Evolutionary conservation across 2,797 vertebrate species (phyloP), one percentile per base, ranked within the genome.

Genomic region (Pampus argenteus): DNA sequence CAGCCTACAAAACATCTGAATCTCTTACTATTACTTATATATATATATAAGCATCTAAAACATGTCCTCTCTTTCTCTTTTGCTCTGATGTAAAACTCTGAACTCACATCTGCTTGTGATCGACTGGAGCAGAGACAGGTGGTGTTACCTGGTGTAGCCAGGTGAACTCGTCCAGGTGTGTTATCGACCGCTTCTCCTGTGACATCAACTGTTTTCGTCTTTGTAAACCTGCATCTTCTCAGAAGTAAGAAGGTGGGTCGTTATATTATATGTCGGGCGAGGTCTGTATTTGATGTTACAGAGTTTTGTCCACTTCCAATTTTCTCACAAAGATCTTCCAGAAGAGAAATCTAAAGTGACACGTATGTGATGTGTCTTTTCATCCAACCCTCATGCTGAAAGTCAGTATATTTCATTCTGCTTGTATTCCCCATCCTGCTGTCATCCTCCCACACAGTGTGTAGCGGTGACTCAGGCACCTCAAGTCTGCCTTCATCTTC

Each of bases 381-480:
- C 3, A 38, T 71, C 57, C 11, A 20, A 55, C 40, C 58, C 52
- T 66, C 11, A 13, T 29, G 66, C 17, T 64, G 52, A 51, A 83
- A 78, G 70, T 75, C 64, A 25, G 26, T 61, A 44, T 55, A 44
- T 78, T 78, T 78, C 69, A 63, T 66, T 77, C 55, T 60, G 14
- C 66, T 76, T 71, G 54, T 78, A 31, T 52, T 82, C 52, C 64
- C 63, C 22, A 59, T 85, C 50, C 71, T 76, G 78, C 78, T 64
- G 56, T 74, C 74, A 71, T 74, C 57, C 83, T 84, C 88, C 85
- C 61, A 85, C 87, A 80, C 86, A 77, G 44, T 10, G 22, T 57
- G 72, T 40, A 81, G 68, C 26, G 68, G 81, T 88, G 88, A 88
- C 76, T 88, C 86, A 88, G 74, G 71, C 76, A 61, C 81, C 77